These are phyloP conservation scores for Babyrousa celebensis DNA, from an alignment of 2,797 vertebrate species.

Conservation along the genomic window DNA sequence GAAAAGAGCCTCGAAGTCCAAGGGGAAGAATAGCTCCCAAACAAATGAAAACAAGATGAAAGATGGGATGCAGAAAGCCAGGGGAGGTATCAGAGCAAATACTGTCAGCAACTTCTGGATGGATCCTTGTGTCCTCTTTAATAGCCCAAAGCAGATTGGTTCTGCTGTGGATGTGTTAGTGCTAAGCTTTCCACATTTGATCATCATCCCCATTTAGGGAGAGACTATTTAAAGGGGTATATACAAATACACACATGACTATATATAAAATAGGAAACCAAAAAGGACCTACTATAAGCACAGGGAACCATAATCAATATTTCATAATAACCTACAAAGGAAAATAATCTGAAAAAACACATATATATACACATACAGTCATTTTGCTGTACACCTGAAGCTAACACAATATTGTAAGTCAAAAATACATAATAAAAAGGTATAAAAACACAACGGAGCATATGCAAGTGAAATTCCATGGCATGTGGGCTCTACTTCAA, in stretches of 20 bases:
- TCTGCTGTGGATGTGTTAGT: background rate
- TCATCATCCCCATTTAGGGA: background rate
- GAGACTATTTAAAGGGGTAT: background rate
- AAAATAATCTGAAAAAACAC: background rate
- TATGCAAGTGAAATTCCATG: background rate
- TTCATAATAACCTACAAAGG: background rate
- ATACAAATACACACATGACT: background rate
- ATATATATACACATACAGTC: background rate
- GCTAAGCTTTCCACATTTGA: background rate
- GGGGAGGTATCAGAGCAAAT: background rate
- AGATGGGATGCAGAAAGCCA: background rate
- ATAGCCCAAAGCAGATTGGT: background rate
- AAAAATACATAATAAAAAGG: background rate
- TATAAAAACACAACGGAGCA: background rate
- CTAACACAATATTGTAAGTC: background rate
- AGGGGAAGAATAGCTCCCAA: background rate
- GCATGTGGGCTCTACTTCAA: background rate
- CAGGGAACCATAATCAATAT: background rate
- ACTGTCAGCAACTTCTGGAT: background rate
- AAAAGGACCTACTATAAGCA: background rate
- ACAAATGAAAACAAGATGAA: background rate
- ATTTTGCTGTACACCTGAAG: background rate
- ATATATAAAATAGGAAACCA: background rate
- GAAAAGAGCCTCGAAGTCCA: background rate
- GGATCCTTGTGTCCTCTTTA: background rate